Evolutionary conservation across 2,888 invertebrate species (phyloP).

Genomic region (Eupithecia exiguata): DNA sequence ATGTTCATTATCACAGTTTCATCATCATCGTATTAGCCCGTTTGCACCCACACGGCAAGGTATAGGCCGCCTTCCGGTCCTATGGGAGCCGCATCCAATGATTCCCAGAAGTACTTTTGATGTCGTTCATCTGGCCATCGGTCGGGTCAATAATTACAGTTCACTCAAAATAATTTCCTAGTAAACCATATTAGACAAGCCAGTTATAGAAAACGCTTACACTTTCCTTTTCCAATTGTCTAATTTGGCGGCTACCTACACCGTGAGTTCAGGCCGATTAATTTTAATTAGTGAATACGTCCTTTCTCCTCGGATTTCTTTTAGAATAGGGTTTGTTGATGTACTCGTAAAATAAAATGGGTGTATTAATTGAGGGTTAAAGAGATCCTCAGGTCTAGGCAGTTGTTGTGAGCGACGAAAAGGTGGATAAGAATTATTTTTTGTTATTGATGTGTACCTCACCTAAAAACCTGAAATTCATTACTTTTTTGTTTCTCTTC

Average conservation of each 20-base stretch:
- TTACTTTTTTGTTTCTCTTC: neutral
- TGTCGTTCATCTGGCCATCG: neutral
- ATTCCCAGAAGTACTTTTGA: neutral
- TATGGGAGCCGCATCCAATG: neutral
- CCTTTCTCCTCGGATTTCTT: slow-evolving; percentile 19
- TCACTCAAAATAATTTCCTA: neutral
- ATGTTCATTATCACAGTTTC: neutral
- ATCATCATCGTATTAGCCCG: neutral
- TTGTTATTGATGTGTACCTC: neutral
- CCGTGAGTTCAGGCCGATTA: slow-evolving; percentile 39
- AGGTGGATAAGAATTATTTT: neutral
- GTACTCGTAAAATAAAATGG: slow-evolving; percentile 15
- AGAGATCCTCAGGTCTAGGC: neutral
- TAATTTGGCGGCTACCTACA: slow-evolving; percentile 28
- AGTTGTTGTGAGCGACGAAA: neutral
- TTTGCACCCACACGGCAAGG: neutral
- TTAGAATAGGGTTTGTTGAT: slow-evolving; percentile 21
- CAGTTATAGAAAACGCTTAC: neutral
- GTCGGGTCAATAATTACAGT: neutral
- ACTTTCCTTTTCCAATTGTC: neutral
- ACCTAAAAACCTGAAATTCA: neutral
- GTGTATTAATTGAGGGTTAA: slow-evolving; percentile 1
- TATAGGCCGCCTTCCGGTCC: neutral
- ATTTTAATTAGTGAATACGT: slow-evolving; percentile 45
- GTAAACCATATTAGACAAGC: neutral